These are phyloP conservation scores for Scolanthus callimorphus DNA, from an alignment of 92 coral and sea anemone species.

Conservation along the genomic window DNA sequence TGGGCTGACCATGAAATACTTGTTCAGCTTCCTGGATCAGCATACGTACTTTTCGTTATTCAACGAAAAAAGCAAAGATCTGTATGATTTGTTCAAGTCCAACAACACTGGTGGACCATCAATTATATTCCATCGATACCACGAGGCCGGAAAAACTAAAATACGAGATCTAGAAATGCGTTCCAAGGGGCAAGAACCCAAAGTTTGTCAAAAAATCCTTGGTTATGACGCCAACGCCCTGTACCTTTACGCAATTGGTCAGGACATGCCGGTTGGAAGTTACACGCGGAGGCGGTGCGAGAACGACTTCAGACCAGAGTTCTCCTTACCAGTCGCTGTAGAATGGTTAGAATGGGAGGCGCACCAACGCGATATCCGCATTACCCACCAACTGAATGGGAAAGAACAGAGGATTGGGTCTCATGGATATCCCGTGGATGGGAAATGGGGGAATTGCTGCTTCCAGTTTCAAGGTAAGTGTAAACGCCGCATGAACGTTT, in stretches of 20 bases:
- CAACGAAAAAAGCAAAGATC: constrained; percentile 16
- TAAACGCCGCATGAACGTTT: too few relatives aligned
- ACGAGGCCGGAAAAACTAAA: constrained; percentile 11
- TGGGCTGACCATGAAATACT: constrained; percentile 15
- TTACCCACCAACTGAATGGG: constrained; percentile 9
- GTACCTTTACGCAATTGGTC: constrained; percentile 22
- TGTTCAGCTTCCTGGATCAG: constrained; percentile 3
- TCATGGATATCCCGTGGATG: constrained; percentile 18
- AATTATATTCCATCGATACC: constrained; percentile 29
- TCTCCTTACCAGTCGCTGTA: neutral
- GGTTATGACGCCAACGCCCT: constrained; percentile 28
- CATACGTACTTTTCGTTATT: neutral
- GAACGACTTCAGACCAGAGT: constrained; percentile 9
- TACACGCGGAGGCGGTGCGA: constrained; percentile 5
- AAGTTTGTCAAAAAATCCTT: constrained; percentile 1
- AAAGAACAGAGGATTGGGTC: constrained; percentile 9
- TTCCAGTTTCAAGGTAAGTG: neutral
- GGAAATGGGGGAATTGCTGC: neutral
- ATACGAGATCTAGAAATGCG: constrained; percentile 21
- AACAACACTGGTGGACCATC: constrained; percentile 28
- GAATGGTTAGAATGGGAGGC: constrained; percentile 30
- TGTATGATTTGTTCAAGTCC: constrained; percentile 16
- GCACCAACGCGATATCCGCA: neutral
- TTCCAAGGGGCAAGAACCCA: constrained; percentile 4
- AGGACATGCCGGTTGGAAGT: constrained; percentile 15